Base-by-base conservation (phyloP, 2,888 invertebrate genomes). In the Andrena dorsata region DNA sequence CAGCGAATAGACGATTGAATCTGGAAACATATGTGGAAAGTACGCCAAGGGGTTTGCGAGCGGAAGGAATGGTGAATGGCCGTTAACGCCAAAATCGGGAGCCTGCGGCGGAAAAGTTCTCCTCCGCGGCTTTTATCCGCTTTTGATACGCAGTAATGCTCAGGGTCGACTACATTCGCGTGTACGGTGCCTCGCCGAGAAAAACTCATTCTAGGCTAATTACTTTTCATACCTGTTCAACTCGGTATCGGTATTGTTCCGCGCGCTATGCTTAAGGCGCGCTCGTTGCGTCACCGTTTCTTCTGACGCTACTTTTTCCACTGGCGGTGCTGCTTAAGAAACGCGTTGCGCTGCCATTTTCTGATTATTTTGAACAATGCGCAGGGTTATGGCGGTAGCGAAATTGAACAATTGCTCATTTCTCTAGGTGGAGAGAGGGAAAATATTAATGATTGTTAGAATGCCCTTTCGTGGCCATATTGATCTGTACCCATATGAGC, bases 131-230 rank as follows among this genome's bases (percentile, higher is more conserved):
- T 69, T 78, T 78, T 74, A 81, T 78, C 53, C 61, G 61, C 66
- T 63, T 71, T 70, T 70, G 70, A 82, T 82, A 82, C 74, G 82
- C 74, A 82, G 61, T 76, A 84, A 74, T 66, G 80, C 65, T 84
- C 84, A 84, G 83, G 84, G 84, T 78, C 84, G 80, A 84, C 84
- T 75, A 84, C 83, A 83, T 83, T 83, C 83, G 83, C 84, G 74
- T 65, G 63, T 68, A 75, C 60, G 66, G 61, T 66, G 65, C 68
- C 71, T 13, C 63, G 68, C 10, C 41, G 41, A 80, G 82, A 82
- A 82, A 82, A 80, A 82, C 76, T 82, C 80, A 82, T 80, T 82
- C 82, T 76, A 82, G 80, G 82, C 80, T 82, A 82, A 82, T 82
- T 82, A 82, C 80, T 80, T 82, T 82, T 82, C 82, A 82, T 80